Evolutionary conservation across 2,797 vertebrate genomes (phyloP).

Genomic region (Phoeniculus purpureus): DNA sequence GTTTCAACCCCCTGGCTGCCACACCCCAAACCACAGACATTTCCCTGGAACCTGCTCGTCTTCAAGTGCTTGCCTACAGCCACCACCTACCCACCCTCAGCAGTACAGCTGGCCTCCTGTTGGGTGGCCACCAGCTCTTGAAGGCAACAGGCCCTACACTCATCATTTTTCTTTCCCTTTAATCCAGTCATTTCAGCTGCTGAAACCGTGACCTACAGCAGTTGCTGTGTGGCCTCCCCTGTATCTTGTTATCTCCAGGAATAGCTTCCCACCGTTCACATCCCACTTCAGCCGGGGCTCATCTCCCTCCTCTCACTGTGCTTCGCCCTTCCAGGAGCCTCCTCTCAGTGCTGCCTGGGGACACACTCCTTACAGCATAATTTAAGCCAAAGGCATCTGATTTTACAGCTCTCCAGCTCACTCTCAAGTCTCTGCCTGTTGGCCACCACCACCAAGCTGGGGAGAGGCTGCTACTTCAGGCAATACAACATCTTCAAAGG

Average conservation of each 20-base stretch:
- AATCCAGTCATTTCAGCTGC: not conserved
- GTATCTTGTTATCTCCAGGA: not conserved
- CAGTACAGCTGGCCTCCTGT: not conserved
- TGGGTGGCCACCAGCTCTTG: not conserved
- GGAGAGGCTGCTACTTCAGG: conserved; percentile 11
- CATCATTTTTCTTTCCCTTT: not conserved
- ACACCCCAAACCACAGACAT: not conserved
- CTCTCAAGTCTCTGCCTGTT: conserved; percentile 35
- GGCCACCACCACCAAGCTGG: not conserved
- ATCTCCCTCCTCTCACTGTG: not conserved
- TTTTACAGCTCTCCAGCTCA: not conserved
- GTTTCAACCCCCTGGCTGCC: not conserved
- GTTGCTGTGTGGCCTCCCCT: conserved; percentile 7
- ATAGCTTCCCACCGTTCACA: conserved; percentile 22
- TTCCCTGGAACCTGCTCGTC: not conserved
- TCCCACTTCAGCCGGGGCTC: not conserved
- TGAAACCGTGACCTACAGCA: not conserved
- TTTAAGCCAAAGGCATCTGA: not conserved
- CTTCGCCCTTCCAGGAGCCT: not conserved
- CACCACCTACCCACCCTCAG: not conserved
- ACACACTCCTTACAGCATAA: not conserved
- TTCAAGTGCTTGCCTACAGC: not conserved
- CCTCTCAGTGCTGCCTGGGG: not conserved
- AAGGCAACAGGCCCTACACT: not conserved
- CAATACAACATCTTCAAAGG: not conserved